phyloP scores from a whole-genome alignment of 2,113 vertebrate species.

The Mustela lutreola region DNA sequence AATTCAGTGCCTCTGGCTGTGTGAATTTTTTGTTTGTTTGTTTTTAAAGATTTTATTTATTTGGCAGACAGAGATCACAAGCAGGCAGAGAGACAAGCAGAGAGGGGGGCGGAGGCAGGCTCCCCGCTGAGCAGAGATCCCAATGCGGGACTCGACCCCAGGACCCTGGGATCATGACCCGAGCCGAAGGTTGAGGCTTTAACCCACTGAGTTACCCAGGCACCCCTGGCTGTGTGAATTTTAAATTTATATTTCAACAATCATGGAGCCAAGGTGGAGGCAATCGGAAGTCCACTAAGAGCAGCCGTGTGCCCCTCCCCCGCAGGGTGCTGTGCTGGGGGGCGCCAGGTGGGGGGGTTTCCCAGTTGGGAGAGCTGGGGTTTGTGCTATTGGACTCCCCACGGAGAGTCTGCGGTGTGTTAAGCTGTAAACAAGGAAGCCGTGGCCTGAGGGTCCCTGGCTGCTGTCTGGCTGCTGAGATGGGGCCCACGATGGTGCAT shows the following conservation, averaged over 20 bases:
- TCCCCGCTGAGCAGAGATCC: too few relatives aligned
- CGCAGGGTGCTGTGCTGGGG: not conserved
- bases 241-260: not conserved
- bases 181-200: too few relatives aligned
- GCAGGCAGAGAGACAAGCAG: too few relatives aligned
- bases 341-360: not conserved
- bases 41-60: too few relatives aligned
- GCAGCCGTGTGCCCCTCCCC: not conserved
- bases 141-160: too few relatives aligned
- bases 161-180: too few relatives aligned
- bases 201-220: too few relatives aligned
- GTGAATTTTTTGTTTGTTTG: not conserved
- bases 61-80: too few relatives aligned
- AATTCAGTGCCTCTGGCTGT: not conserved
- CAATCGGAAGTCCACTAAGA: not conserved
- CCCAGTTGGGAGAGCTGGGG: not conserved
- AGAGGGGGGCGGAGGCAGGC: too few relatives aligned
- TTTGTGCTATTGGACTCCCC: not conserved
- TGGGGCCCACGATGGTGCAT: not conserved
- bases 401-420: accelerated
- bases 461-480: not conserved
- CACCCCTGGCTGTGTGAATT: not conserved
- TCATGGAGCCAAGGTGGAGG: not conserved
- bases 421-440: not conserved
- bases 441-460: not conserved